Evolutionary conservation across 2,113 vertebrate species (phyloP).

Genomic region (Hepsetus odoe): DNA sequence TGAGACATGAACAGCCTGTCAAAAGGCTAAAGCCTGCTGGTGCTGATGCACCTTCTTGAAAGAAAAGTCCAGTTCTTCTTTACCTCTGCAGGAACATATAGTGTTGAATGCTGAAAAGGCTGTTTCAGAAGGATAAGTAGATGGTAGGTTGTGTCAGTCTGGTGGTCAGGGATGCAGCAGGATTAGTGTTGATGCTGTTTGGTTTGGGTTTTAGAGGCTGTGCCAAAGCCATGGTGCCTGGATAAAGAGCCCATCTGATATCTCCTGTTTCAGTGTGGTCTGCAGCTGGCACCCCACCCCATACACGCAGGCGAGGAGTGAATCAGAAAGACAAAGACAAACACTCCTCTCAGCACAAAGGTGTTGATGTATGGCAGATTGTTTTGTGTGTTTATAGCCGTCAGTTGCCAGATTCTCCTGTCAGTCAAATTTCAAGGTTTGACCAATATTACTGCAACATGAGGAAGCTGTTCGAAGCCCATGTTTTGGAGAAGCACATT

Average conservation of each 20-base stretch:
- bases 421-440: background rate
- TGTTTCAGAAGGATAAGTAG: background rate
- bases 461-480: no score
- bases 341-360: background rate
- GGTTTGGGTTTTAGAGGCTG: background rate
- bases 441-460: no score
- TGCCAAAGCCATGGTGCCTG: conserved; percentile 17
- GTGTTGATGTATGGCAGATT: background rate
- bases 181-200: conserved; percentile 5
- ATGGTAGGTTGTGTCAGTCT: background rate
- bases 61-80: background rate
- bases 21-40: background rate
- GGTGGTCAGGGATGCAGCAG: background rate
- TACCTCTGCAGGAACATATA: background rate
- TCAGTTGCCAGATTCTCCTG: background rate
- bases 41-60: background rate
- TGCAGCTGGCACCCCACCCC: conserved; percentile 16
- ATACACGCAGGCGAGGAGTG: background rate
- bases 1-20: background rate
- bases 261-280: conserved; percentile 24
- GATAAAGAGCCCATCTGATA: conserved; percentile 33
- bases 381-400: background rate
- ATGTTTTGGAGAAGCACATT: no score
- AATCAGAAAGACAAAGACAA: conserved; percentile 10
- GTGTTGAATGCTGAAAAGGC: background rate